Percentiles rank a stretch among this genome's conserved stretches.
Evolutionary conservation across 2,888 invertebrate genomes (phyloP).

Genomic region (Escarpia spicata): DNA sequence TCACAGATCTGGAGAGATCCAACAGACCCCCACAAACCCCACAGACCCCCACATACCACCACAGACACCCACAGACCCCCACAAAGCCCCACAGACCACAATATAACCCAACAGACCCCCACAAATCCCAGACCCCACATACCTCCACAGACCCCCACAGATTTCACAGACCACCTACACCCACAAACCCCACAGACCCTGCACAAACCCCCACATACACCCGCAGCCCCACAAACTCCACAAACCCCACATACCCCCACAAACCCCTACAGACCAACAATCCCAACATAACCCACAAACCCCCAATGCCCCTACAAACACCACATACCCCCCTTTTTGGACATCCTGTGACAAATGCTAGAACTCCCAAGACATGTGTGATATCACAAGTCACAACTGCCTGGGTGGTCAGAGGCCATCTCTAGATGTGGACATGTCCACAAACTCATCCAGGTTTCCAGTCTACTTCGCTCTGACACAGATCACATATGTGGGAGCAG

Average conservation of each 20-base stretch:
- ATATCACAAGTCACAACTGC: neutral
- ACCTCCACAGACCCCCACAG: too few relatives aligned
- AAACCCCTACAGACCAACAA: too few relatives aligned
- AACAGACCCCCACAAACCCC: neutral
- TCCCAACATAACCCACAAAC: too few relatives aligned
- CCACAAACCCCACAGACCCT: too few relatives aligned
- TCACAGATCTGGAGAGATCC: neutral
- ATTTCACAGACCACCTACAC: too few relatives aligned
- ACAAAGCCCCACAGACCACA: too few relatives aligned
- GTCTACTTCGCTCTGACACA: neutral
- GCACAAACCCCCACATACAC: too few relatives aligned
- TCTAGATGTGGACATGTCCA: neutral
- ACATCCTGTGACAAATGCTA: neutral
- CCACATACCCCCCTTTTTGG: neutral
- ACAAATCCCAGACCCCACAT: too few relatives aligned
- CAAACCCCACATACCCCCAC: too few relatives aligned
- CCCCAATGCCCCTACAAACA: neutral
- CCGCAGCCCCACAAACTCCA: too few relatives aligned
- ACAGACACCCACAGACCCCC: neutral
- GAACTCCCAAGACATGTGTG: neutral
- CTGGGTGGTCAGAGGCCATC: neutral
- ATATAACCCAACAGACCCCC: too few relatives aligned
- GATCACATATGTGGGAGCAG: neutral
- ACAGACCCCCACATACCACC: too few relatives aligned
- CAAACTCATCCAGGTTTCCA: neutral